Conservation (phyloP, 2,797 vertebrate genomes). For the Petrocephalus sullivani region DNA sequence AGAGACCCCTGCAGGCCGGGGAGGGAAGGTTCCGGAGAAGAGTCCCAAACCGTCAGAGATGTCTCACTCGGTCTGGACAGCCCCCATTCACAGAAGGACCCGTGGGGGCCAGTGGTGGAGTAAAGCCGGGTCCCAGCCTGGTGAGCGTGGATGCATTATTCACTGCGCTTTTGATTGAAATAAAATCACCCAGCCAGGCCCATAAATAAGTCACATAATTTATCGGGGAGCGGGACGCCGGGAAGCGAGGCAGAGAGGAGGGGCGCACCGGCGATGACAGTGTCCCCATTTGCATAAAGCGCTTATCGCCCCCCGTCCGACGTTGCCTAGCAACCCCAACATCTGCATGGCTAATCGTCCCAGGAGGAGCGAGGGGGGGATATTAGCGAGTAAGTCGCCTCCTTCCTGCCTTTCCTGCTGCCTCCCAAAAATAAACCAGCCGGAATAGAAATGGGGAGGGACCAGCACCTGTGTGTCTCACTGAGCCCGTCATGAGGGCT, state of each 20-base stretch:
- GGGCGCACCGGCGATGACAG: constrained; percentile 23
- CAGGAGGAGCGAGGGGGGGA: constrained; percentile 31
- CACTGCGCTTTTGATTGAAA: neutral
- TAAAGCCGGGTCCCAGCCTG: neutral
- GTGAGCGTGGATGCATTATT: neutral
- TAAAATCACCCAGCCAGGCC: constrained; percentile 1
- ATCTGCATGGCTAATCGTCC: constrained; percentile 56
- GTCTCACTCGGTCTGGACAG: neutral
- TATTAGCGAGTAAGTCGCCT: neutral
- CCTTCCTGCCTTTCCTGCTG: neutral
- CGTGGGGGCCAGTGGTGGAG: neutral
- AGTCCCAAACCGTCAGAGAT: neutral
- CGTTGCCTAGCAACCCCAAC: constrained; percentile 68
- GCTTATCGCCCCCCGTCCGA: constrained; percentile 35
- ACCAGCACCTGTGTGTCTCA: neutral
- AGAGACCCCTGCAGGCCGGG: neutral
- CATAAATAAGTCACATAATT: neutral
- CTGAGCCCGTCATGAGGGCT: neutral
- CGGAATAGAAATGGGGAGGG: neutral
- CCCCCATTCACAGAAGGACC: neutral
- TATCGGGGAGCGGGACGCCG: neutral
- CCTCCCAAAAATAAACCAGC: neutral
- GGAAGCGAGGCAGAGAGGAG: neutral
- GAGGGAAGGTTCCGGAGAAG: neutral
- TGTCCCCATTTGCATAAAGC: constrained; percentile 48